phyloP scores from a whole-genome alignment of 2,888 invertebrate species.

The Cryptus armator region DNA sequence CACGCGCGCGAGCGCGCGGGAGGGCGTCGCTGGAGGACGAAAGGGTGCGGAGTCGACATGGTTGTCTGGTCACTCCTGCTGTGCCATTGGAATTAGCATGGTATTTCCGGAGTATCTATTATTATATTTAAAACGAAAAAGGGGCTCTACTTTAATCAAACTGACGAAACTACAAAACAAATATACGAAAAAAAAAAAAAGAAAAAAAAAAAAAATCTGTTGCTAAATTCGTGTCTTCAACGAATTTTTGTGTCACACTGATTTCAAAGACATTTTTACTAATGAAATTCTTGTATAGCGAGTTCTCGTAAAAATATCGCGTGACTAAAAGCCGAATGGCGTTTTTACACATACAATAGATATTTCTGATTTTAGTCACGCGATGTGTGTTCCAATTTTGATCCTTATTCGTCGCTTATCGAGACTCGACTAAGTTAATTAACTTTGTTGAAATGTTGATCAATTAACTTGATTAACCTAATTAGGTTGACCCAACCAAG shows the following conservation, averaged over 20 bases:
- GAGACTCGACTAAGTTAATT: too few species aligned
- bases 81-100: conserved; percentile 73
- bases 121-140: conserved; percentile 24
- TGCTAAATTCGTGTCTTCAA: not conserved
- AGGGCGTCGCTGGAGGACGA: conserved; percentile 58
- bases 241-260: not conserved
- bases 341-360: too few species aligned
- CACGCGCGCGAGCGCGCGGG: not conserved
- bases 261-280: too few species aligned
- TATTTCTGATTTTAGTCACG: too few species aligned
- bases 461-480: too few species aligned
- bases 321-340: too few species aligned
- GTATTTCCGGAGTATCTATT: conserved; percentile 69
- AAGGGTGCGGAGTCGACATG: conserved; percentile 66
- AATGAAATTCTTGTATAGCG: too few species aligned
- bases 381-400: too few species aligned
- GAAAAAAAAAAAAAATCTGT: not conserved
- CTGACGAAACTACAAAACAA: not conserved
- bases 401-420: too few species aligned
- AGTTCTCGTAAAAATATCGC: too few species aligned
- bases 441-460: too few species aligned
- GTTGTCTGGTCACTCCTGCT: conserved; percentile 59
- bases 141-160: not conserved
- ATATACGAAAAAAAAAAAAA: not conserved
- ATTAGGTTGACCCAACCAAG: too few species aligned